Conservation (phyloP, 2,113 vertebrate genomes). For the Sarotherodon lohbergeri region DNA sequence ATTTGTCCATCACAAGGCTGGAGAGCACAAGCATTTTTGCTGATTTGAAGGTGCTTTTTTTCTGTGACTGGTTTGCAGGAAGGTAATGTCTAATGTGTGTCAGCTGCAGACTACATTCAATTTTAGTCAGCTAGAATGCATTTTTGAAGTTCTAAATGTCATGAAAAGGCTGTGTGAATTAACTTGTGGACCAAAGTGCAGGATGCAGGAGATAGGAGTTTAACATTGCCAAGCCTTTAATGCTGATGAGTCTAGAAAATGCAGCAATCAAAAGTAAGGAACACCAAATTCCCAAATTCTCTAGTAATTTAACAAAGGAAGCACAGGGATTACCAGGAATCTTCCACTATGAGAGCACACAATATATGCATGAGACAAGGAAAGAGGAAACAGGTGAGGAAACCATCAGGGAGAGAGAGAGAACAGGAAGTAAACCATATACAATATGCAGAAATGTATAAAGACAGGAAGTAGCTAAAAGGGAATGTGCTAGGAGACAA, state of each 20-base stretch:
- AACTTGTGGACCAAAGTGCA: not conserved
- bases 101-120: not conserved
- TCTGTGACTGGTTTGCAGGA: not conserved
- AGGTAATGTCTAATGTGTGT: rapidly evolving
- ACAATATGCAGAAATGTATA: not conserved
- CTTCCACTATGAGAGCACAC: not conserved
- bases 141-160: not conserved
- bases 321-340: rapidly evolving
- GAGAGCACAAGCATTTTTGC: not conserved
- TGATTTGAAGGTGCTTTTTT: not conserved
- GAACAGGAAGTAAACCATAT: rapidly evolving
- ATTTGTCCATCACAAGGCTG: not conserved
- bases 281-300: not conserved
- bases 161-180: not conserved
- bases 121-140: not conserved
- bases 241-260: not conserved
- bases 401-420: not conserved
- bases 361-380: not conserved
- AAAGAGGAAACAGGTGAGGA: not conserved
- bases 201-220: rapidly evolving
- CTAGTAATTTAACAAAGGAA: not conserved
- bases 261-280: not conserved
- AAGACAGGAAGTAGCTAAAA: not conserved
- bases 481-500: not conserved
- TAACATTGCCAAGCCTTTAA: not conserved